Base-by-base conservation (phyloP, 1,140 invertebrate species). In the Riptortus pedestris region DNA sequence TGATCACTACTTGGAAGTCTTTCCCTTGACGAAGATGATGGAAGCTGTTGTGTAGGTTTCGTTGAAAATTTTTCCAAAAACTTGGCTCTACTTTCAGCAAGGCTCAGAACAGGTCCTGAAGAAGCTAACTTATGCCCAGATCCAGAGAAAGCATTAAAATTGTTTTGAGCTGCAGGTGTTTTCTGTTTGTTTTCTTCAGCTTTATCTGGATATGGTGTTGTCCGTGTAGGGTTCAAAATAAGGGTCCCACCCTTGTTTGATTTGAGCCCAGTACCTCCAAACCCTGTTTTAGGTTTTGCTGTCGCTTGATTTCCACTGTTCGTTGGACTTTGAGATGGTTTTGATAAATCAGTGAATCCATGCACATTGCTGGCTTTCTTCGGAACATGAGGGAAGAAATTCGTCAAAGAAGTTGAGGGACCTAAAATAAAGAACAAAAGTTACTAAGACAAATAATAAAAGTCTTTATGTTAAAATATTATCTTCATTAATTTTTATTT, bases 301-400 rank as follows among this genome's bases (percentile, higher is more conserved):
- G 31, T 7, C 5, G 31, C 31, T 38, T 38, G 31, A 38, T 14
- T 38, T n/a, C n/a, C n/a, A n/a, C n/a, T n/a, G n/a, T n/a, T n/a
- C n/a, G n/a, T n/a, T 5, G 31, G 5, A 5, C 5, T 7, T 38
- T 5, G 14, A 14, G 5, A 5, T 7, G 31, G 31, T 38, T 38
- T 38, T 11, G 18, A 18, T 43, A 61, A 28, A 28, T 66, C 64
- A 43, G 12, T 63, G 33, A 67, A 52, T 64, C 66, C 29, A 38
- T 55, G 33, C 16, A 12, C 63, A 38, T 38, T 38, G 31, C 31
- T 38, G 5, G 14, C 14, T 38, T 38, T 38, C 14, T 38, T 38
- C n/a, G n/a, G n/a, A n/a, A n/a, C n/a, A n/a, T n/a, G n/a, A n/a
- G n/a, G n/a, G n/a, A n/a, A n/a, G n/a, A n/a, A n/a, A n/a, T n/a